These are phyloP conservation scores for Listrodromus nycthemerus DNA, from an alignment of 2,888 invertebrate species.

Conservation along the genomic window DNA sequence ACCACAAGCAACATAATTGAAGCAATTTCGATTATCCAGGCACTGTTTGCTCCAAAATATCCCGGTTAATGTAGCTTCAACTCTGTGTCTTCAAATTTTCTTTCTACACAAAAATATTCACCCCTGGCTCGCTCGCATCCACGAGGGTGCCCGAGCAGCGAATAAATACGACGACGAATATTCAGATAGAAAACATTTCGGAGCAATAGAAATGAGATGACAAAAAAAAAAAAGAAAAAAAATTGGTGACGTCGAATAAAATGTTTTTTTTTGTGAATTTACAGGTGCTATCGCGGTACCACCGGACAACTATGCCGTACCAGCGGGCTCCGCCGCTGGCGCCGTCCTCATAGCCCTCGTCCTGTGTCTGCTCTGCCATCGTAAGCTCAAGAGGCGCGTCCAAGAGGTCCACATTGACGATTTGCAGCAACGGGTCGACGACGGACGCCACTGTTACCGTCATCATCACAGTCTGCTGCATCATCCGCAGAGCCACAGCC, in stretches of 20 bases:
- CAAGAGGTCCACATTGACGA: conserved; percentile 75
- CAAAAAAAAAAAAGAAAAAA: not conserved
- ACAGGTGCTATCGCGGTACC: conserved; percentile 85
- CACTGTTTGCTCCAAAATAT: no score
- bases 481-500: conserved; percentile 72
- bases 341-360: conserved; percentile 84
- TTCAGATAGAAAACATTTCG: not conserved
- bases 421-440: conserved; percentile 76
- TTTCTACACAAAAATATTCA: not conserved
- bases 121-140: not conserved
- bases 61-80: no score
- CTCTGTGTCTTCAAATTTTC: no score
- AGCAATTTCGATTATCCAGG: no score
- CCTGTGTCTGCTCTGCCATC: conserved; percentile 87
- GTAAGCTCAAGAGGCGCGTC: conserved; percentile 81
- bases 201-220: not conserved
- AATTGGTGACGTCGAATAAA: not conserved
- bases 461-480: conserved; percentile 76
- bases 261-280: conserved; percentile 63
- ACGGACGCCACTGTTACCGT: conserved; percentile 74
- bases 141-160: not conserved
- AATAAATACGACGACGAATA: not conserved
- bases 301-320: conserved; percentile 87
- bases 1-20: not conserved
- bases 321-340: conserved; percentile 85